Conservation (phyloP, 2,113 vertebrate species). For the Strigops habroptila region DNA sequence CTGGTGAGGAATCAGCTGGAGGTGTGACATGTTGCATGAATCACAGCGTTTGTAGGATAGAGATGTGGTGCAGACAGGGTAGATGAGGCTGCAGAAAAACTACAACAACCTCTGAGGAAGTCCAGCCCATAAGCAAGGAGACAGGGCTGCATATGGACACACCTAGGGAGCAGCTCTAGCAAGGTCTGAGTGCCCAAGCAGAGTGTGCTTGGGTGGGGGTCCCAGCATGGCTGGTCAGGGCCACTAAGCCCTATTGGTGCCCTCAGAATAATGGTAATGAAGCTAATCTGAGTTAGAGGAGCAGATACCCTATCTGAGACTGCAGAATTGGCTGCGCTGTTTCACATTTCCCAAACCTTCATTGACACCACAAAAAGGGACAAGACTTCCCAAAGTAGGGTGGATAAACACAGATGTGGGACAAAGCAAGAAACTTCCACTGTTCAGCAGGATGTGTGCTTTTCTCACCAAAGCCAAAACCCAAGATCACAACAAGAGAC, state of each 20-base stretch:
- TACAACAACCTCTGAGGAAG: not conserved
- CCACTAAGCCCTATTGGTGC: not conserved
- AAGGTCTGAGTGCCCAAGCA: not conserved
- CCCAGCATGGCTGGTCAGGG: not conserved
- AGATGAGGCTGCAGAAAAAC: not conserved
- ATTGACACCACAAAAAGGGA: not conserved
- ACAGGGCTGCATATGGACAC: no score
- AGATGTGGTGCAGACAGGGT: not conserved
- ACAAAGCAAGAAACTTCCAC: not conserved
- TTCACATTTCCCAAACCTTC: not conserved
- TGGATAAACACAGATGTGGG: no score
- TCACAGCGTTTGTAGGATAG: not conserved
- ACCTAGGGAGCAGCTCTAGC: not conserved
- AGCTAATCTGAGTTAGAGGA: not conserved
- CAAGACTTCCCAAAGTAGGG: not conserved
- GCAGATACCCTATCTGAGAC: not conserved
- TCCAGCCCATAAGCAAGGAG: not conserved
- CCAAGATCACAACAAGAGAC: rapidly evolving
- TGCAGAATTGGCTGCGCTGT: not conserved
- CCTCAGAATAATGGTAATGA: not conserved
- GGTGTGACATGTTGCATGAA: not conserved
- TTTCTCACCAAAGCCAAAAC: not conserved
- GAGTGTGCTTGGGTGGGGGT: not conserved
- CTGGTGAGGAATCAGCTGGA: not conserved
- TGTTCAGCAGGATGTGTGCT: not conserved